A percentile compares a stretch with the other conserved stretches of the same genome.
These are phyloP conservation scores for Phymastichus coffea DNA, from an alignment of 1,140 invertebrate species.

Conservation along the genomic window DNA sequence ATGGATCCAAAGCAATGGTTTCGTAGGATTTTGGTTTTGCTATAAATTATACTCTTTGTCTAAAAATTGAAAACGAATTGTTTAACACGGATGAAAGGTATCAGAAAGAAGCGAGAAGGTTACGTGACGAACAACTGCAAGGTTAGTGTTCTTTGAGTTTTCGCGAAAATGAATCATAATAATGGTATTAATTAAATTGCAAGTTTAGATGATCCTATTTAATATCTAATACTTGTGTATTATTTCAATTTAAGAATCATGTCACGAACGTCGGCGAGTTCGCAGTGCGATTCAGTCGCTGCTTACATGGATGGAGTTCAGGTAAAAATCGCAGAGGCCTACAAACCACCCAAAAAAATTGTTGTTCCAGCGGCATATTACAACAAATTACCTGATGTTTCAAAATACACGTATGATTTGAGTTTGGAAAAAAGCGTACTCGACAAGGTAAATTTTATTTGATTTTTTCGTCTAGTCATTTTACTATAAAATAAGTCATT, in stretches of 20 bases:
- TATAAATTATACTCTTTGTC: not conserved
- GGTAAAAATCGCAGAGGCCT: constrained; percentile 84
- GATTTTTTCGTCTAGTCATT: not conserved
- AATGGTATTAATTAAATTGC: too few relatives aligned
- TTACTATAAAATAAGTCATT: too few relatives aligned
- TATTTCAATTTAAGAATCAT: too few relatives aligned
- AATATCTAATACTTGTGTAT: too few relatives aligned
- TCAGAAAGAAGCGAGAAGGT: not conserved
- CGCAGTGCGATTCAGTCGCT: constrained; percentile 48
- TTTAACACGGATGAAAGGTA: not conserved
- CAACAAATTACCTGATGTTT: constrained; percentile 58
- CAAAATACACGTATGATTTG: constrained; percentile 69
- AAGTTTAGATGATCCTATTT: too few relatives aligned
- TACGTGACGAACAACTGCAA: constrained; percentile 9
- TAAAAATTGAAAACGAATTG: not conserved
- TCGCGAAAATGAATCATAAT: too few relatives aligned
- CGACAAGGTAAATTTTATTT: constrained; percentile 53
- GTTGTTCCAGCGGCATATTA: constrained; percentile 67
- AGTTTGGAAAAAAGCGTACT: constrained; percentile 70
- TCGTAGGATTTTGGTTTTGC: not conserved
- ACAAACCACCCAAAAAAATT: constrained; percentile 74
- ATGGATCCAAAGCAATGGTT: not conserved
- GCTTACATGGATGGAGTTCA: constrained; percentile 78
- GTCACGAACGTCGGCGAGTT: constrained; percentile 38
- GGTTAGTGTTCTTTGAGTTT: too few relatives aligned